These are phyloP conservation scores for Mesorhabditis sp. DNA, from an alignment of 2,888 invertebrate species.

Conservation along the genomic window DNA sequence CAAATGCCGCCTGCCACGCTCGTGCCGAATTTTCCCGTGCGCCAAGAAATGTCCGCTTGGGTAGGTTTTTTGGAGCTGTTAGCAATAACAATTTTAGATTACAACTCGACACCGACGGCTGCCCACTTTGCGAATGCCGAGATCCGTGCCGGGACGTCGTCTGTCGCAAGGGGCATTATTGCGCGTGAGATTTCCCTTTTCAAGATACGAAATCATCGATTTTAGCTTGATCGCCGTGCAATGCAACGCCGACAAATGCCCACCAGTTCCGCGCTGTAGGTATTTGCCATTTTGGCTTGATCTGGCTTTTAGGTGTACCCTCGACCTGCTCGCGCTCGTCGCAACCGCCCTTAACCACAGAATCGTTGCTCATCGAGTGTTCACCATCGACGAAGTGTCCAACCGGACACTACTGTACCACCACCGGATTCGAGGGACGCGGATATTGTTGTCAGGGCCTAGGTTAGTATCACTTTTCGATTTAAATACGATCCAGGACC, in stretches of 20 bases:
- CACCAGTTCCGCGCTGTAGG: slow-evolving; percentile 9
- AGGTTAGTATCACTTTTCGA: slow-evolving; percentile 16
- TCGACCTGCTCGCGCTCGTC: not conserved
- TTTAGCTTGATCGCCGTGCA: slow-evolving; percentile 6
- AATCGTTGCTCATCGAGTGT: not conserved
- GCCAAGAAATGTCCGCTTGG: slow-evolving; percentile 36
- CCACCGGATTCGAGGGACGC: slow-evolving; percentile 33
- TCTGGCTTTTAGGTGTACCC: not conserved
- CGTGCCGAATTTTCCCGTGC: slow-evolving; percentile 37
- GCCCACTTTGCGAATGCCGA: slow-evolving; percentile 45
- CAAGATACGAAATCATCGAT: not conserved
- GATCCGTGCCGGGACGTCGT: slow-evolving; percentile 40
- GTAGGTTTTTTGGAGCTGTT: slow-evolving; percentile 14
- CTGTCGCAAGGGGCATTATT: slow-evolving; percentile 25
- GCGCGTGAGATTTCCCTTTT: not conserved
- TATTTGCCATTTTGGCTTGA: not conserved
- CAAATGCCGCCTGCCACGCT: slow-evolving; percentile 33
- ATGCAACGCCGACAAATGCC: not conserved
- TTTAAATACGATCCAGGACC: not conserved
- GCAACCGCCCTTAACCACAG: not conserved
- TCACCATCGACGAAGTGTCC: slow-evolving; percentile 32
- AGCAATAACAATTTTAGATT: slow-evolving; percentile 11
- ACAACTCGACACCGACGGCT: slow-evolving; percentile 45
- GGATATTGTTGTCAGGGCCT: slow-evolving; percentile 47
- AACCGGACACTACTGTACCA: slow-evolving; percentile 41